Percentiles rank a stretch among this genome's conserved stretches.
phyloP scores from a whole-genome alignment of 1,140 invertebrate genomes.

The Anastrepha obliqua region DNA sequence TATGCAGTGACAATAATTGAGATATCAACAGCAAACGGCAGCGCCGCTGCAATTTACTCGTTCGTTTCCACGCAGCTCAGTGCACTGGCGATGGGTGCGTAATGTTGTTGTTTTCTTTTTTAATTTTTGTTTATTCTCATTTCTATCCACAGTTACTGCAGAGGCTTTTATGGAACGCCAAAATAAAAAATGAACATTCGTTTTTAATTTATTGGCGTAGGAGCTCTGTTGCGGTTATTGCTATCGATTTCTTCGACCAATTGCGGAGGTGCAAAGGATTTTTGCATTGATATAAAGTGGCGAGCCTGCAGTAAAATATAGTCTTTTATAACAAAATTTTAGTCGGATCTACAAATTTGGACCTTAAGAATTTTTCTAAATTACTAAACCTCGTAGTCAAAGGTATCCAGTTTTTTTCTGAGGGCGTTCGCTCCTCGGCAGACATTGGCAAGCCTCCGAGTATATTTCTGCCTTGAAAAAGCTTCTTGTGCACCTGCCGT shows the following conservation, averaged over 20 bases:
- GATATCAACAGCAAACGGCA: conserved; percentile 37
- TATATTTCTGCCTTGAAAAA: too few relatives aligned
- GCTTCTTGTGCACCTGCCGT: too few relatives aligned
- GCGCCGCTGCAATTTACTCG: conserved; percentile 37
- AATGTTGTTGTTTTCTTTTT: neutral
- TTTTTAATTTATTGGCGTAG: neutral
- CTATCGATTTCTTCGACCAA: neutral
- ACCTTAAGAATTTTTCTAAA: too few relatives aligned
- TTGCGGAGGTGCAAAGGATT: neutral
- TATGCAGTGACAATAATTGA: conserved; percentile 53
- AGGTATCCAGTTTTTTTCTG: too few relatives aligned
- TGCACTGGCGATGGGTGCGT: neutral
- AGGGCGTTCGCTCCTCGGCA: too few relatives aligned
- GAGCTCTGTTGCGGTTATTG: conserved; percentile 3
- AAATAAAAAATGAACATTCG: conserved; percentile 1
- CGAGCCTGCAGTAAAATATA: too few relatives aligned
- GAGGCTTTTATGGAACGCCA: neutral
- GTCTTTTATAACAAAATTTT: too few relatives aligned
- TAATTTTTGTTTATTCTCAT: neutral
- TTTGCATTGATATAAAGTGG: too few relatives aligned
- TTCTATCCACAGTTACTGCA: neutral
- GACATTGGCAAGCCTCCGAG: too few relatives aligned
- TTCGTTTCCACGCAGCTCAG: neutral
- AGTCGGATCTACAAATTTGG: too few relatives aligned
- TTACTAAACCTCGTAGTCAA: too few relatives aligned